These are phyloP conservation scores for Leptarthrus brevirostris DNA, from an alignment of 2,888 invertebrate genomes.

Conservation along the genomic window DNA sequence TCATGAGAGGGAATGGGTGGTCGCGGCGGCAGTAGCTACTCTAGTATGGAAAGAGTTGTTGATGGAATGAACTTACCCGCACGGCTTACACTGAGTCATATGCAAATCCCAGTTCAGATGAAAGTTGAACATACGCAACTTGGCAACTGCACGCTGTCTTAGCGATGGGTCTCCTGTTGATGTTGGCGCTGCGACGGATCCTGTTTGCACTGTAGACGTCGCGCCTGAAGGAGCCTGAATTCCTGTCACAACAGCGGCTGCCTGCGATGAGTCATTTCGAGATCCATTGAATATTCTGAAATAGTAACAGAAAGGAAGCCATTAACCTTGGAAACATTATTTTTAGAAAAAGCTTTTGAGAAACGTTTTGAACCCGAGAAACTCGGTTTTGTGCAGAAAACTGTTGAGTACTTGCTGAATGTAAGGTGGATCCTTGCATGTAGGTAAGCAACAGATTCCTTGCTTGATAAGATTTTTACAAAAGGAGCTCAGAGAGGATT, in stretches of 20 bases:
- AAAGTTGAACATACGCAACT: conserved; percentile 67
- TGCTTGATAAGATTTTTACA: conserved; percentile 8
- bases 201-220: conserved; percentile 49
- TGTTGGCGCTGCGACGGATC: conserved; percentile 53
- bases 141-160: conserved; percentile 67
- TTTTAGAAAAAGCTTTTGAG: neutral
- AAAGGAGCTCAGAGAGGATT: neutral
- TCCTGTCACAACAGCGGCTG: conserved; percentile 49
- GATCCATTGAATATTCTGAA: conserved; percentile 54
- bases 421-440: neutral
- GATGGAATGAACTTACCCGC: conserved; percentile 62
- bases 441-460: conserved; percentile 30
- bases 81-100: conserved; percentile 68
- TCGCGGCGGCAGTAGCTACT: conserved; percentile 24
- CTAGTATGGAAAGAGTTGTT: neutral
- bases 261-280: conserved; percentile 55
- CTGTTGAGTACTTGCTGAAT: conserved; percentile 5
- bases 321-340: conserved; percentile 31
- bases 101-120: conserved; percentile 68
- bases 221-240: neutral
- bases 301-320: conserved; percentile 48
- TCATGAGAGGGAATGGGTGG: conserved; percentile 5
- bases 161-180: conserved; percentile 61
- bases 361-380: neutral
- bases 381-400: neutral